Evolutionary conservation across 2,113 vertebrate genomes (phyloP).

Genomic region (Brachionichthys hirsutus): DNA sequence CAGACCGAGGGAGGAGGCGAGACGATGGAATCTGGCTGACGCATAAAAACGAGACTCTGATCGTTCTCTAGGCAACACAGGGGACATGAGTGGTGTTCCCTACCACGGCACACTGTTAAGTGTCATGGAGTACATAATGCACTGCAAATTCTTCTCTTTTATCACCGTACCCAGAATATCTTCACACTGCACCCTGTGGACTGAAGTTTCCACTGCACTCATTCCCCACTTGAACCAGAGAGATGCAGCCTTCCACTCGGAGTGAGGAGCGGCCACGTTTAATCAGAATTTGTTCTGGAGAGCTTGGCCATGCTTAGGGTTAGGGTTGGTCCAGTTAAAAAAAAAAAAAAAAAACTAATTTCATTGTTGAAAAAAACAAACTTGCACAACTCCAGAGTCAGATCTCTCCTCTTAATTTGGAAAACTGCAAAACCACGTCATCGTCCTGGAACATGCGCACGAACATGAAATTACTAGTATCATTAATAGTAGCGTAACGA

Average conservation of each 20-base stretch:
- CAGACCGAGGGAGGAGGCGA: no score
- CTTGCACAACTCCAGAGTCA: no score
- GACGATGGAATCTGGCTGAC: no score
- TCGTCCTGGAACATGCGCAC: no score
- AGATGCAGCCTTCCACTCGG: background rate
- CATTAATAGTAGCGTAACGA: no score
- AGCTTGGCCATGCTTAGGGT: no score
- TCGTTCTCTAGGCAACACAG: background rate
- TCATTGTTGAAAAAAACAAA: no score
- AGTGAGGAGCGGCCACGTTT: background rate
- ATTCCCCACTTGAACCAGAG: background rate
- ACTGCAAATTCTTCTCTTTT: constrained; percentile 1
- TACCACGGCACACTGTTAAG: constrained; percentile 1
- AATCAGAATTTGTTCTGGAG: background rate
- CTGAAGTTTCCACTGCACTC: constrained; percentile 6
- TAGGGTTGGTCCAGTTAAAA: no score
- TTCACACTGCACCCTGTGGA: background rate
- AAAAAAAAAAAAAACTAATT: no score
- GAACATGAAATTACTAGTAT: no score
- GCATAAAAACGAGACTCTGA: background rate
- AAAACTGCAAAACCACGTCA: no score
- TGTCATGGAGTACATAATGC: constrained; percentile 12
- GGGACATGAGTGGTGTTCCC: constrained; percentile 1
- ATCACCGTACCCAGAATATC: background rate
- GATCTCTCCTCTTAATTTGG: no score